These are phyloP conservation scores for Drosophila nannoptera DNA, from an alignment of 1,140 invertebrate genomes.

Conservation along the genomic window DNA sequence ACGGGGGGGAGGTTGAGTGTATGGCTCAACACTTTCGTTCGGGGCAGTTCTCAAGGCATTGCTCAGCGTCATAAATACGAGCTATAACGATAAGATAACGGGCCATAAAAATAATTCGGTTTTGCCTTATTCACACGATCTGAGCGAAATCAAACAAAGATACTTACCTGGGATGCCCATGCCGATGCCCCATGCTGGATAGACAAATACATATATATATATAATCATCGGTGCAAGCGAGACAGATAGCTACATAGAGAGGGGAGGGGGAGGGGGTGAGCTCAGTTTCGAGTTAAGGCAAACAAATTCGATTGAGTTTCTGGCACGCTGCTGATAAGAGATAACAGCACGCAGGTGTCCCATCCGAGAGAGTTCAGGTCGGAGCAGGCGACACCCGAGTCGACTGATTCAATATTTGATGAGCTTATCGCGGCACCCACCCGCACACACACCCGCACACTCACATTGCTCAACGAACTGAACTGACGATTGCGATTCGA, in stretches of 20 bases:
- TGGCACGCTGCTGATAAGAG: slow-evolving; percentile 27
- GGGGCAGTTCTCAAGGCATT: slow-evolving; percentile 38
- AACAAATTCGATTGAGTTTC: slow-evolving; percentile 58
- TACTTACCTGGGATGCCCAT: slow-evolving; percentile 45
- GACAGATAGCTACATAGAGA: neutral
- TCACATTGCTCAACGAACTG: slow-evolving; percentile 11
- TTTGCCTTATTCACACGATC: slow-evolving; percentile 63
- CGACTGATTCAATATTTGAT: slow-evolving; percentile 59
- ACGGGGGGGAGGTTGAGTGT: slow-evolving; percentile 1
- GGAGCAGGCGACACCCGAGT: slow-evolving; percentile 8
- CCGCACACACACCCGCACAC: slow-evolving; percentile 49
- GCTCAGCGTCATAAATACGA: slow-evolving; percentile 60
- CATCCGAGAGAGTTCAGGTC: slow-evolving; percentile 25
- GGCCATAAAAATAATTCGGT: slow-evolving; percentile 49
- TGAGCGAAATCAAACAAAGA: slow-evolving; percentile 63
- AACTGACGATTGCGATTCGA: slow-evolving; percentile 21
- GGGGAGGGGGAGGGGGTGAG: neutral
- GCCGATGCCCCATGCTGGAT: slow-evolving; percentile 22
- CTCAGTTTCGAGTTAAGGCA: slow-evolving; percentile 34
- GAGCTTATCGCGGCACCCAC: slow-evolving; percentile 64
- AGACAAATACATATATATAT: slow-evolving; percentile 11
- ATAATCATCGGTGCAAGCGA: neutral
- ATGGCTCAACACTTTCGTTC: slow-evolving; percentile 60
- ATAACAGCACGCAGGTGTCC: slow-evolving; percentile 52
- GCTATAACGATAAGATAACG: slow-evolving; percentile 59